These are phyloP conservation scores for Anagyrus pseudococci DNA, from an alignment of 2,888 invertebrate genomes.

Conservation along the genomic window DNA sequence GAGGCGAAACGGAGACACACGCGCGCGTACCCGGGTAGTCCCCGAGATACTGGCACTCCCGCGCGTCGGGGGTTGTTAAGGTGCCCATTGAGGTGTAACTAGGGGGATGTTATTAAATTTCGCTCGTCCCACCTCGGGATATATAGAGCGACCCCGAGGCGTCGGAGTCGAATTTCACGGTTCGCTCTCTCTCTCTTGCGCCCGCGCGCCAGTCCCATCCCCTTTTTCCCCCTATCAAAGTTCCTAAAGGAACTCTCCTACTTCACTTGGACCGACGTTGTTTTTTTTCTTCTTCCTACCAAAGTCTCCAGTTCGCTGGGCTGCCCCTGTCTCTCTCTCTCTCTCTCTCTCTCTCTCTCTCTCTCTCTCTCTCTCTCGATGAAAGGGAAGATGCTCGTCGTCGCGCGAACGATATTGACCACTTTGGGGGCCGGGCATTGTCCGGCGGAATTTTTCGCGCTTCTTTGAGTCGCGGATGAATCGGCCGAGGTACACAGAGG, in stretches of 20 bases:
- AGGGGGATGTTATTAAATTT: conserved; percentile 63
- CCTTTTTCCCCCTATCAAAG: no score
- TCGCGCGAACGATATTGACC: conserved; percentile 21
- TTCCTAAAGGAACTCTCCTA: no score
- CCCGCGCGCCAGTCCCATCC: no score
- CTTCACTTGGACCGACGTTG: conserved; percentile 5
- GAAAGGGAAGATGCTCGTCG: not conserved
- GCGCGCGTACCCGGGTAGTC: conserved; percentile 25
- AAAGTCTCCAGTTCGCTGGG: no score
- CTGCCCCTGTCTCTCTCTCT: no score
- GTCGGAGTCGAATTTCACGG: conserved; percentile 57
- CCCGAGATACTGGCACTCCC: conserved; percentile 49
- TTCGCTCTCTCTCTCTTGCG: conserved; percentile 21
- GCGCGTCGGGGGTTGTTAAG: conserved; percentile 58
- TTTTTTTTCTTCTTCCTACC: not conserved
- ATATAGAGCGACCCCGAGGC: conserved; percentile 31
- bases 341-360: not conserved
- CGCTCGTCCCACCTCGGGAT: conserved; percentile 50
- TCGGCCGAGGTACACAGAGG: not conserved
- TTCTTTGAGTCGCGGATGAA: conserved; percentile 9
- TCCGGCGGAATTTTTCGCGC: conserved; percentile 25
- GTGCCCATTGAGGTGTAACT: conserved; percentile 63
- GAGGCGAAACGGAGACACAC: conserved; percentile 20
- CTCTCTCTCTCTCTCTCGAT: conserved; percentile 5
- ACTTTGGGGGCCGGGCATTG: conserved; percentile 8